A percentile compares a stretch with the other conserved stretches of the same genome.
Evolutionary conservation across 2,113 vertebrate genomes (phyloP).

Genomic region (Myodes glareolus): DNA sequence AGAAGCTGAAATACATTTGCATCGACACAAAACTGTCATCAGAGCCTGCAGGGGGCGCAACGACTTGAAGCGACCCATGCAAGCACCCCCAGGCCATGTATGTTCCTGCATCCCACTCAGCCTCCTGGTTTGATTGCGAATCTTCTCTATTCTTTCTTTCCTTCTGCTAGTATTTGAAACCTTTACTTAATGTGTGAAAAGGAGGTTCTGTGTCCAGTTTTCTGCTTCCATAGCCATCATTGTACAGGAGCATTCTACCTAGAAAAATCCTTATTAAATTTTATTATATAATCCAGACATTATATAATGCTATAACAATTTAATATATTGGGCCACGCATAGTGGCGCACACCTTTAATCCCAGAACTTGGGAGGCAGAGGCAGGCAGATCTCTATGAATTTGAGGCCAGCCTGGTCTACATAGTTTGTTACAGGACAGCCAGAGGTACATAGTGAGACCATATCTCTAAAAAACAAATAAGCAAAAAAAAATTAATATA

Average conservation of each 20-base stretch:
- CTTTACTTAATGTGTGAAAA: slow-evolving; percentile 35
- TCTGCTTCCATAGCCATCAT: background rate
- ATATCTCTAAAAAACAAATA: background rate
- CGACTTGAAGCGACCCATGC: slow-evolving; percentile 94
- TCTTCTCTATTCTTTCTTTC: background rate
- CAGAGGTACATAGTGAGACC: background rate
- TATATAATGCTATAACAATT: background rate
- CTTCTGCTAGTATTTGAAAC: slow-evolving; percentile 11
- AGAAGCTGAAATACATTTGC: slow-evolving; percentile 98
- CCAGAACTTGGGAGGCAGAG: background rate
- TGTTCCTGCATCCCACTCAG: slow-evolving; percentile 69
- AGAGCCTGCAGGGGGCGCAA: slow-evolving; percentile 96
- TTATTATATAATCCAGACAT: slow-evolving; percentile 1
- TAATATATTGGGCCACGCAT: background rate
- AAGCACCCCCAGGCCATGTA: slow-evolving; percentile 95
- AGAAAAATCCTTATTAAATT: slow-evolving; percentile 26
- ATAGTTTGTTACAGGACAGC: background rate
- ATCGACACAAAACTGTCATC: slow-evolving; percentile 99
- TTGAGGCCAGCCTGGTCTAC: background rate
- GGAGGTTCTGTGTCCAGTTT: background rate
- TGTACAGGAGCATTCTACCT: background rate
- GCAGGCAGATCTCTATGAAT: background rate
- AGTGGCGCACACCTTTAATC: background rate
- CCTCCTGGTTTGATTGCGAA: background rate
- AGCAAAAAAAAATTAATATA: background rate